Conservation (phyloP, 2,888 invertebrate genomes). For the Sesia apiformis region DNA sequence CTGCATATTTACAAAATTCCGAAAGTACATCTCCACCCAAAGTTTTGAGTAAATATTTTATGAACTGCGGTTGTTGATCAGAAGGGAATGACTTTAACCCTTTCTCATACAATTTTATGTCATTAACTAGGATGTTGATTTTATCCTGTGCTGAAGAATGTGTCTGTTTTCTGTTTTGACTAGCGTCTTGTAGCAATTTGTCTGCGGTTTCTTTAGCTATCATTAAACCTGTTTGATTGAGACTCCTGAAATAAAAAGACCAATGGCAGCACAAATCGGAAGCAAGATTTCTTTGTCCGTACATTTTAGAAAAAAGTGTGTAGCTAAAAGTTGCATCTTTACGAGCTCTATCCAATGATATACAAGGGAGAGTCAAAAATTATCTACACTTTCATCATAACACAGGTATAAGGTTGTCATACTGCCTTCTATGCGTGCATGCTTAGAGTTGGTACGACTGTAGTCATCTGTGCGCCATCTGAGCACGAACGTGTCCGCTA, state of each 20-base stretch:
- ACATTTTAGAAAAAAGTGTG: background rate
- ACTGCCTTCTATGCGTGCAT: too few relatives aligned
- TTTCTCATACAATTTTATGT: constrained; percentile 86
- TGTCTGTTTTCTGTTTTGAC: constrained; percentile 81
- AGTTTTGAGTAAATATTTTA: constrained; percentile 89
- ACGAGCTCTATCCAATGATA: too few relatives aligned
- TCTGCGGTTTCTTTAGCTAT: constrained; percentile 84
- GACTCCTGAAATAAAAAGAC: constrained; percentile 50
- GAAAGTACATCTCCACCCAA: constrained; percentile 87
- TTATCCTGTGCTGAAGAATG: constrained; percentile 89
- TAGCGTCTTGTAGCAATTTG: constrained; percentile 81
- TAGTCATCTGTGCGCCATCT: too few relatives aligned
- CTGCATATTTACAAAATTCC: constrained; percentile 85
- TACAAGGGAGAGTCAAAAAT: too few relatives aligned
- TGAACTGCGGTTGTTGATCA: constrained; percentile 79
- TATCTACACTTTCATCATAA: too few relatives aligned
- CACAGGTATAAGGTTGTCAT: too few relatives aligned
- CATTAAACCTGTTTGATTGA: constrained; percentile 79
- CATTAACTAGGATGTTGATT: constrained; percentile 82
- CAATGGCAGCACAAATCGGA: background rate
- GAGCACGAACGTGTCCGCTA: too few relatives aligned
- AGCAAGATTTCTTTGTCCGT: background rate
- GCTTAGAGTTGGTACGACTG: too few relatives aligned
- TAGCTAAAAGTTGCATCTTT: too few relatives aligned
- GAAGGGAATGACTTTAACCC: constrained; percentile 79